Evolutionary conservation across 2,113 vertebrate species (phyloP), one percentile per base, ranked within the genome.

Genomic region (Vulpes vulpes): DNA sequence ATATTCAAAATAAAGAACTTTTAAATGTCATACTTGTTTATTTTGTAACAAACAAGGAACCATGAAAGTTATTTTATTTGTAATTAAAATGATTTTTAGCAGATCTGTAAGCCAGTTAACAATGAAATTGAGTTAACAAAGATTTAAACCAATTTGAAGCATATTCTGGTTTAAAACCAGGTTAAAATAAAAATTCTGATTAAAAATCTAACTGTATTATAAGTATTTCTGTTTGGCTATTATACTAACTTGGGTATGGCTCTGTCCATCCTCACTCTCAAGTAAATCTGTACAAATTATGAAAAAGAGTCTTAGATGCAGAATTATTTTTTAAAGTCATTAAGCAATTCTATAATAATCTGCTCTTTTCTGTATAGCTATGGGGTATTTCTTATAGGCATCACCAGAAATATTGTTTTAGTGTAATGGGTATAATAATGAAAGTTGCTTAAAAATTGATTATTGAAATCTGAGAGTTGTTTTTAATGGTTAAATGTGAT

Each of bases 61-160:
- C 19, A 81, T 74, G 64, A 92, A 20, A 86, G 65, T 94, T 27
- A 89, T 78, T 94, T 94, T 93, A 43, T 74, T 79, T 97, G 32
- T 74, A 89, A 78, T 95, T 79, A 95, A 96, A 96, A 86, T 95
- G 16, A 65, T 89, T 97, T 22, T 96, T 94, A 82, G 76, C 15
- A 62, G 38, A 69, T 96, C 22, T 93, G 0, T 91, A 84, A 76
- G 6, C 49, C 85, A 95, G 0, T 86, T 97, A 95, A 95, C 51
- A 73, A 15, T 95, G 84, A 97, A 94, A 76, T 59, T 64, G 35
- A 9, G 32, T 88, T 81, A 97, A 57, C 83, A 71, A 92, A 96
- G 53, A 95, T 49, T 91, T 89, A 87, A 90, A 83, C n/a, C 67
- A 96, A 57, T 60, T 8, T 86, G 67, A 91, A 85, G 43, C 10